Base-by-base conservation (phyloP, 2,113 vertebrate species). In the Sander lucioperca region DNA sequence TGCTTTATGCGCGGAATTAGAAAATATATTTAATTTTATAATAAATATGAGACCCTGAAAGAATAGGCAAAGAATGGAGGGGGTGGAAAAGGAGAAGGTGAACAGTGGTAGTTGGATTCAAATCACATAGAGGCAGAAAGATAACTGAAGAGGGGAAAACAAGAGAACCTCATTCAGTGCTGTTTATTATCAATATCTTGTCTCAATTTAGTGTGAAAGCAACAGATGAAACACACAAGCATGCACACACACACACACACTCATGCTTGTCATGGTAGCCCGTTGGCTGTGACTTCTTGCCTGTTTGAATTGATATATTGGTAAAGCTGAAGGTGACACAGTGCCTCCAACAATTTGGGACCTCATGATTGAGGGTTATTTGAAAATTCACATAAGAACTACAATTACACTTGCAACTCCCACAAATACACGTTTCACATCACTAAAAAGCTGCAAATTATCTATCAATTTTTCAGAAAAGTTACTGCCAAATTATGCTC, bases 401-500 rank as follows among this genome's bases (percentile, higher is more conserved):
- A 59, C 6, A 6, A 81, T 72, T 43, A 43, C 77, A 84, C 72
- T 48, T 43, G 58, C 61, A 45, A 53, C 79, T 73, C 68, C 69
- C 59, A 61, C 47, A 62, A 54, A 71, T 3, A 57, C 57, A 58
- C 58, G 73, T 70, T 43, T 68, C 9, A 21, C 12, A 19, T 80
- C 56, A 72, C 62, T 13, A n/a, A 80, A 65, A 87, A 79, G 78
- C 79, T 85, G 74, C 71, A 85, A 87, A 89, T 87, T 61, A 89
- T 79, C 81, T 36, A 65, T 75, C 80, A 39, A 25, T 50, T 85
- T 70, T 67, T 56, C 69, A 56, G 9, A 75, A 75, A 84, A 82
- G 21, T 71, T 62, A 73, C 53, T 63, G 74, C 68, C 87, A 91
- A 80, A 91, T 88, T 72, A 74, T 47, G 27, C 47, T 76, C 58